A percentile compares a stretch with the other conserved stretches of the same genome.
Conservation (phyloP, 2,797 vertebrate species). For the Arrhamphus sclerolepis region DNA sequence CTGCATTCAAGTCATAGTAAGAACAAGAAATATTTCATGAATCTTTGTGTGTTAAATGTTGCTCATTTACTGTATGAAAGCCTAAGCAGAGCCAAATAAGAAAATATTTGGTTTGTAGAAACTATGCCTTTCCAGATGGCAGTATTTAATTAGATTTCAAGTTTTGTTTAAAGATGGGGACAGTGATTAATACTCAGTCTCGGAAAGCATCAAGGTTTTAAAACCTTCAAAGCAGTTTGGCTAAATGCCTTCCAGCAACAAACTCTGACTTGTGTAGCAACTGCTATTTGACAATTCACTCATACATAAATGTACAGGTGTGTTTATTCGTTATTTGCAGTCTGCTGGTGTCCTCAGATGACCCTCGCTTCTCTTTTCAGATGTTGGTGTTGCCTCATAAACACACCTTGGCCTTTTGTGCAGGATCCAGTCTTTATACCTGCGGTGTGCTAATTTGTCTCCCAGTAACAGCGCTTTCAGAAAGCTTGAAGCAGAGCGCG, state of each 20-base stretch:
- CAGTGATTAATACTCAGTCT: neutral
- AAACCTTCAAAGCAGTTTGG: neutral
- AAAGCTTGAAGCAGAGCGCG: constrained; percentile 84
- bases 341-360: constrained; percentile 23
- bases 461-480: constrained; percentile 91
- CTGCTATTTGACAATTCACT: constrained; percentile 13
- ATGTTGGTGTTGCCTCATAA: constrained; percentile 82
- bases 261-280: neutral
- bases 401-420: constrained; percentile 83
- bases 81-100: no score
- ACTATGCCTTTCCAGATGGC: no score
- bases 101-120: no score
- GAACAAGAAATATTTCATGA: no score
- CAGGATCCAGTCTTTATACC: constrained; percentile 86
- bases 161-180: neutral
- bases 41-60: no score
- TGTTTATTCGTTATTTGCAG: constrained; percentile 35
- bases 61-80: no score
- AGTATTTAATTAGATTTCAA: no score
- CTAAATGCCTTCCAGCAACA: neutral
- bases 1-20: no score
- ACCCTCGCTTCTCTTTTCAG: constrained; percentile 38
- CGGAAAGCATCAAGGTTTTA: neutral
- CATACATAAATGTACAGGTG: constrained; percentile 27
- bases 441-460: constrained; percentile 87